phyloP scores from a whole-genome alignment of 2,113 vertebrate species.

The Myotis davidii region DNA sequence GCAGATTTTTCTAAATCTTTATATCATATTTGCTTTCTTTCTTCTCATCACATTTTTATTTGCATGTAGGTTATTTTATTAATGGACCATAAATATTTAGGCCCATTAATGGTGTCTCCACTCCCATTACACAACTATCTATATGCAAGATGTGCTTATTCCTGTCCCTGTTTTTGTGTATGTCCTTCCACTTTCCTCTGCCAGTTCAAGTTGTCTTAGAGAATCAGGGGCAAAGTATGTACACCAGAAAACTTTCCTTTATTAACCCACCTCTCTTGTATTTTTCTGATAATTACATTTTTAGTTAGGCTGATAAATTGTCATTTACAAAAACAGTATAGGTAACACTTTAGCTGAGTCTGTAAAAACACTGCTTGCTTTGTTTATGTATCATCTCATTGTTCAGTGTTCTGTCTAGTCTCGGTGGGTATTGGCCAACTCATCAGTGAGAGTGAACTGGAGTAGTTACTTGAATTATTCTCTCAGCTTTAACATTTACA shows the following conservation, averaged over 20 bases:
- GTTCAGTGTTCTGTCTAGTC: background rate
- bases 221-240: background rate
- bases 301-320: background rate
- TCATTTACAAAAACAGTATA: background rate
- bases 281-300: background rate
- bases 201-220: background rate
- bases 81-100: background rate
- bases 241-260: background rate
- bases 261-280: background rate
- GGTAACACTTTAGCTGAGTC: background rate
- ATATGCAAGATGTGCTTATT: background rate
- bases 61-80: background rate
- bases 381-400: background rate
- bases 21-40: background rate
- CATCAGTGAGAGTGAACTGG: background rate
- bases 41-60: constrained; percentile 29
- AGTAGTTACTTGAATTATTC: background rate
- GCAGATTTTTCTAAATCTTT: background rate
- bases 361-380: background rate
- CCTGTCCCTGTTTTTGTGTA: background rate
- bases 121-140: background rate
- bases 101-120: background rate
- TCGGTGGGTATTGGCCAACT: background rate
- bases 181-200: background rate
- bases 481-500: constrained; percentile 7